A percentile compares a stretch with the other conserved stretches of the same genome.
Conservation (phyloP, 2,113 vertebrate species). For the Erythrocebus patas region DNA sequence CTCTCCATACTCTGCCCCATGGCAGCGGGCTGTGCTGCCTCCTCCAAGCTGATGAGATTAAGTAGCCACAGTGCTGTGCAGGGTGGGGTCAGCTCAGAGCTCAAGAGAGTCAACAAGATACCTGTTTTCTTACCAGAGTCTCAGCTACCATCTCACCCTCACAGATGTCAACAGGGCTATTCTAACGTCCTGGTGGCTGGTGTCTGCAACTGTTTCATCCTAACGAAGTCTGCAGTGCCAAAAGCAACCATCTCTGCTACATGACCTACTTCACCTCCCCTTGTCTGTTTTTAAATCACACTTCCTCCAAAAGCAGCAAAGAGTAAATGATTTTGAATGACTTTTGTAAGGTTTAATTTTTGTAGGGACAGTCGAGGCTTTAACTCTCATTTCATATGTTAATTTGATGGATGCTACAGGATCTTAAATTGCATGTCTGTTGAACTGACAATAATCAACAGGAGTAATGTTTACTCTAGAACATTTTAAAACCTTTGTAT, state of each 20-base stretch:
- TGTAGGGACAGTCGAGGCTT: background rate
- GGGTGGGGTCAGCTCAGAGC: background rate
- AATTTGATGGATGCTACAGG: background rate
- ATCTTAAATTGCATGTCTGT: background rate
- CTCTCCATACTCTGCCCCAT: no score
- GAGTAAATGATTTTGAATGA: background rate
- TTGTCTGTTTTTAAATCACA: background rate
- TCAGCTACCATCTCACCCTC: no score
- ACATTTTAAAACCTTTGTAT: background rate
- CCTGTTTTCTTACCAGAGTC: background rate
- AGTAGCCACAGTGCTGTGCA: no score
- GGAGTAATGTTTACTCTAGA: background rate
- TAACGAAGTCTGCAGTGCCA: background rate
- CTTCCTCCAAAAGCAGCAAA: background rate
- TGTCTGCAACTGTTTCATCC: background rate
- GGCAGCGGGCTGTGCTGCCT: accelerated
- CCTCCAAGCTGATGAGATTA: accelerated
- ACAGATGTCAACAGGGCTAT: background rate
- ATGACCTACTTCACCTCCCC: background rate
- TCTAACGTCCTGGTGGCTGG: accelerated
- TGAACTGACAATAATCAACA: background rate
- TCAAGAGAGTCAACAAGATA: accelerated
- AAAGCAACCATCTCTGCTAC: background rate
- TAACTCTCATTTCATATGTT: background rate
- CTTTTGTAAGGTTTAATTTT: background rate